phyloP scores from a whole-genome alignment of 2,113 vertebrate species.

The Halichoerus grypus region DNA sequence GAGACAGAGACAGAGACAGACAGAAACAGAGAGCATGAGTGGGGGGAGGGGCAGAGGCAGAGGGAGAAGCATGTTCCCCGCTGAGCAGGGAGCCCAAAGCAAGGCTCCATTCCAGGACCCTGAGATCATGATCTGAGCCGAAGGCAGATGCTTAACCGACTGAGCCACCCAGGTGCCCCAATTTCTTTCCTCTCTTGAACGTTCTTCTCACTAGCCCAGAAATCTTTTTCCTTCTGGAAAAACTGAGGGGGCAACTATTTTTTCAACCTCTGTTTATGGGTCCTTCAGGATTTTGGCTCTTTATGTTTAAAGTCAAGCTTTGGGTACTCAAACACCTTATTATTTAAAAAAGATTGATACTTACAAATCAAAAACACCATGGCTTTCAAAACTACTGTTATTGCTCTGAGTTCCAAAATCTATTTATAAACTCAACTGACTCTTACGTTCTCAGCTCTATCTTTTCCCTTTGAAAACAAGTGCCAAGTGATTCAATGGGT shows the following conservation, averaged over 20 bases:
- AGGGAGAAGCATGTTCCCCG: background rate
- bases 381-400: conserved; percentile 50
- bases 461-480: conserved; percentile 21
- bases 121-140: background rate
- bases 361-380: conserved; percentile 50
- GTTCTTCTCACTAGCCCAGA: background rate
- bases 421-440: conserved; percentile 49
- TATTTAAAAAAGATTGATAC: background rate
- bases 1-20: no score
- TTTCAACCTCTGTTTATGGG: background rate
- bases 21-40: background rate
- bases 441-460: background rate
- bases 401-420: conserved; percentile 52
- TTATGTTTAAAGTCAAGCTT: conserved; percentile 5
- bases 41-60: no score
- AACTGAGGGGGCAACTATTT: background rate
- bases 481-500: background rate
- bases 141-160: background rate
- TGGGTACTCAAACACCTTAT: background rate
- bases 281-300: background rate
- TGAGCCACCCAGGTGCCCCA: background rate
- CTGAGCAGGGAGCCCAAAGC: background rate
- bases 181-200: conserved; percentile 1
- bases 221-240: background rate
- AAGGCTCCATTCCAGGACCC: background rate